Evolutionary conservation across 2,113 vertebrate species (phyloP).

Genomic region (Phylloscopus trochilus): DNA sequence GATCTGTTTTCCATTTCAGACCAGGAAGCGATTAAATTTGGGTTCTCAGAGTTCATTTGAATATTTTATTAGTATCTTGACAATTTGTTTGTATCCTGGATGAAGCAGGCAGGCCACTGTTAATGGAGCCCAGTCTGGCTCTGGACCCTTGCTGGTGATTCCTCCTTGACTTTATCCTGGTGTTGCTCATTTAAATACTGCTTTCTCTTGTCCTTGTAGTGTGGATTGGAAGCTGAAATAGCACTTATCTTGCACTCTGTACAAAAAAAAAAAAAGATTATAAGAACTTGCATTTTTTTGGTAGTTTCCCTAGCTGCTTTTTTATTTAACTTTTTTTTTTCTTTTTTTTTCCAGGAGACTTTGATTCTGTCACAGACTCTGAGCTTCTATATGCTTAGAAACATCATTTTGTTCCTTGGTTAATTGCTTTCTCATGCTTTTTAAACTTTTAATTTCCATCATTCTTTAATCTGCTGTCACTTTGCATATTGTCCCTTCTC

Average conservation of each 20-base stretch:
- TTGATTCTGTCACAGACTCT: constrained; percentile 7
- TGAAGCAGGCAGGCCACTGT: not conserved
- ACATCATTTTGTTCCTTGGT: not conserved
- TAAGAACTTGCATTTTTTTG: not conserved
- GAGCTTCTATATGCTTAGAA: constrained; percentile 1
- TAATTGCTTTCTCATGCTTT: constrained; percentile 59
- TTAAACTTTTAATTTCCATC: constrained; percentile 49
- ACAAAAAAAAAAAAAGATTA: not conserved
- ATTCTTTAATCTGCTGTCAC: constrained; percentile 40
- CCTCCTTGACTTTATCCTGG: not conserved
- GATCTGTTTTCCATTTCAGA: not conserved
- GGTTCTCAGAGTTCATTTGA: not conserved
- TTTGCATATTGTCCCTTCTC: constrained; percentile 24
- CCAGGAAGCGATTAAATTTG: not conserved
- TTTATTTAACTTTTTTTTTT: not conserved
- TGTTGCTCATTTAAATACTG: not conserved
- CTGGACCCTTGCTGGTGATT: not conserved
- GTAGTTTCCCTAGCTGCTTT: not conserved
- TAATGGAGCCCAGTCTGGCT: not conserved
- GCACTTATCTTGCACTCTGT: not conserved
- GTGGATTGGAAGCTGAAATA: not conserved
- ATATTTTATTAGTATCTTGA: not conserved
- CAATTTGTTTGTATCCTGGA: not conserved
- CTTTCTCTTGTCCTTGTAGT: not conserved
- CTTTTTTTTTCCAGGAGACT: not conserved